Percentiles rank a stretch among this genome's conserved stretches.
phyloP scores from a whole-genome alignment of 2,113 vertebrate genomes.

The Ceyx cyanopectus region DNA sequence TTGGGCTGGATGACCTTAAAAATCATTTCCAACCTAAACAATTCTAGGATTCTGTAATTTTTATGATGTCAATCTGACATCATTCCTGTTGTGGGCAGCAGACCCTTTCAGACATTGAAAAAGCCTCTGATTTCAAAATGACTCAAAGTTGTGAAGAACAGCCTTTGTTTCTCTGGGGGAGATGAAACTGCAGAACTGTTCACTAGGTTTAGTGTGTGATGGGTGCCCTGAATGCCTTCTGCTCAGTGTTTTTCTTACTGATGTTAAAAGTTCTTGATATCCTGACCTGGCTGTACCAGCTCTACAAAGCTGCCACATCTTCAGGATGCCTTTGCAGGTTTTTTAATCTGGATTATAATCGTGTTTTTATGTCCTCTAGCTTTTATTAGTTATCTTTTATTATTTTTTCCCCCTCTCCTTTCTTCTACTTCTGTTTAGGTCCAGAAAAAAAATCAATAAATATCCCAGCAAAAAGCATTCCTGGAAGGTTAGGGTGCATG shows the following conservation, averaged over 20 bases:
- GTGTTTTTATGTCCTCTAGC: background rate
- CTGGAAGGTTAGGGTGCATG: background rate
- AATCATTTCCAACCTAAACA: background rate
- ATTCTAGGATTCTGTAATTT: background rate
- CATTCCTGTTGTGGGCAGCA: background rate
- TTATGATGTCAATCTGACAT: background rate
- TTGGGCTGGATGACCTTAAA: background rate
- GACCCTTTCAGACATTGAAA: background rate
- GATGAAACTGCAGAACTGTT: background rate
- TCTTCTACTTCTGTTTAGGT: background rate
- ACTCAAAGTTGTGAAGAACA: background rate
- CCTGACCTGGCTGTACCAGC: background rate
- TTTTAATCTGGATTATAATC: background rate
- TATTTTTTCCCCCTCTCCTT: background rate
- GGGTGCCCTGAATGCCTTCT: background rate
- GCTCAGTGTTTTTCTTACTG: background rate
- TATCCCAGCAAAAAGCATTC: background rate
- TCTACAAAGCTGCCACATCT: background rate
- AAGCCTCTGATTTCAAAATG: background rate
- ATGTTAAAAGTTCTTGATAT: background rate
- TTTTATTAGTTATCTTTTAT: background rate
- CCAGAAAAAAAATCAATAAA: constrained; percentile 16
- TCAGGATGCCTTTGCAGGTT: background rate
- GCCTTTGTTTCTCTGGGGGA: background rate
- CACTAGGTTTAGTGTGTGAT: background rate